Base-by-base conservation (phyloP, 2,797 vertebrate genomes). In the Eulemur coronatus region DNA sequence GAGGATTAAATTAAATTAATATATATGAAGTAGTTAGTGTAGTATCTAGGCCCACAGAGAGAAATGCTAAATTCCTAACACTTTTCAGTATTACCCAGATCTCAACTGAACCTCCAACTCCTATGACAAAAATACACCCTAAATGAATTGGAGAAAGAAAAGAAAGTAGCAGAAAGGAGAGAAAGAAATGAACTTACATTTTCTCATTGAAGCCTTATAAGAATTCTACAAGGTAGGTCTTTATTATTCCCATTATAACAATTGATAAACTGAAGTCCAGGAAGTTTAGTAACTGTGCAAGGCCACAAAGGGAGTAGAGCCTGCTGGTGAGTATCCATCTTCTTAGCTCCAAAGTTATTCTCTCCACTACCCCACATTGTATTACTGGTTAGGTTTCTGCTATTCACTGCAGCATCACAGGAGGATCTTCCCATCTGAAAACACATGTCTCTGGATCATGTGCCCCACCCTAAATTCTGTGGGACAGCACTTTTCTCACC, bases 1-100 rank as follows among this genome's bases (percentile, higher is more conserved):
- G 84, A 84, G 65, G 41, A 89, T 76, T 85, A 72, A 72, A 84
- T 80, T 46, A 80, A 82, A 95, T 80, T 55, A 93, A 48, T 43
- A 35, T 2, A 69, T 76, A 75, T 35, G 90, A 85, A 89, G 41
- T 30, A 91, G 11, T 26, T 75, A 35, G 41, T n/a, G 4, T 4
- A 57, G 10, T 70, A 82, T 5, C 41, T 35, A 28, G 26, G 33
- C 46, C 43, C 52, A 95, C 2, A 59, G n/a, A 76, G 65, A 79
- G 20, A 91, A 63, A 41, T 41, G 59, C 46, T 87, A 70, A 41
- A 70, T 82, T 92, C 86, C 75, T 55, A 35, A 95, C 17, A 70
- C 5, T 76, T 85, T 46, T 24, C 35, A 69, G 30, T 69, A 69
- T 61, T 38, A 59, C 24, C 7, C 18, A 81, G 48, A 50, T 79